These are phyloP conservation scores for Actinostola sp. DNA, from an alignment of 92 coral and sea anemone genomes.

Conservation along the genomic window DNA sequence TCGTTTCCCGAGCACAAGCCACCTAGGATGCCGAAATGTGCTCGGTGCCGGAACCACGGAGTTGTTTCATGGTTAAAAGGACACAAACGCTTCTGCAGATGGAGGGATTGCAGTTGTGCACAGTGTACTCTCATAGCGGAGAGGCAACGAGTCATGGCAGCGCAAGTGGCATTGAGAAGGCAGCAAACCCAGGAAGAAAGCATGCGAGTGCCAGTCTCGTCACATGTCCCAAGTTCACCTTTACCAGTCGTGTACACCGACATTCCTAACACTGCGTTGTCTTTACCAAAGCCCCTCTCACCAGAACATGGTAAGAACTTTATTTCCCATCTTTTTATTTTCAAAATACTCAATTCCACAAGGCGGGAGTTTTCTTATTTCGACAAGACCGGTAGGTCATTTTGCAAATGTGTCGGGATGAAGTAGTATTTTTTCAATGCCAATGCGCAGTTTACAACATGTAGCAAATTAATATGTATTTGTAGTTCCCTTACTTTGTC, in stretches of 20 bases:
- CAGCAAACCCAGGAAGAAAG: constrained; percentile 97
- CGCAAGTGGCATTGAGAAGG: constrained; percentile 84
- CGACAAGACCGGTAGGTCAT: background rate
- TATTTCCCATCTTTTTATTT: background rate
- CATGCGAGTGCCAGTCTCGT: constrained; percentile 58
- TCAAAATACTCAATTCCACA: background rate
- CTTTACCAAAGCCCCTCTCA: background rate
- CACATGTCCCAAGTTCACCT: constrained; percentile 49
- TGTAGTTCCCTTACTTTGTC: constrained; percentile 82
- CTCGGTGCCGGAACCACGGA: constrained; percentile 86
- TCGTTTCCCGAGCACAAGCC: constrained; percentile 76
- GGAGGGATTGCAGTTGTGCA: constrained; percentile 87
- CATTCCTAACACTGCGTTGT: background rate
- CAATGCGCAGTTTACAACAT: constrained; percentile 68
- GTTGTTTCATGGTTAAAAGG: constrained; percentile 86
- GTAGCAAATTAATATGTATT: constrained; percentile 93
- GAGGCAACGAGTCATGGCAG: constrained; percentile 91
- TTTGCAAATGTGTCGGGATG: background rate
- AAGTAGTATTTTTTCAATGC: background rate
- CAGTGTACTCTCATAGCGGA: constrained; percentile 87
- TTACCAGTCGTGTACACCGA: constrained; percentile 8
- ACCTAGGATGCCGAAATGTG: constrained; percentile 85
- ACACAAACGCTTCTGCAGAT: constrained; percentile 81
- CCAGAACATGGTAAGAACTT: constrained; percentile 28
- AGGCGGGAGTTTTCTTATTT: background rate